Conservation (phyloP, 1,140 invertebrate species). For the Drosophila triauraria region DNA sequence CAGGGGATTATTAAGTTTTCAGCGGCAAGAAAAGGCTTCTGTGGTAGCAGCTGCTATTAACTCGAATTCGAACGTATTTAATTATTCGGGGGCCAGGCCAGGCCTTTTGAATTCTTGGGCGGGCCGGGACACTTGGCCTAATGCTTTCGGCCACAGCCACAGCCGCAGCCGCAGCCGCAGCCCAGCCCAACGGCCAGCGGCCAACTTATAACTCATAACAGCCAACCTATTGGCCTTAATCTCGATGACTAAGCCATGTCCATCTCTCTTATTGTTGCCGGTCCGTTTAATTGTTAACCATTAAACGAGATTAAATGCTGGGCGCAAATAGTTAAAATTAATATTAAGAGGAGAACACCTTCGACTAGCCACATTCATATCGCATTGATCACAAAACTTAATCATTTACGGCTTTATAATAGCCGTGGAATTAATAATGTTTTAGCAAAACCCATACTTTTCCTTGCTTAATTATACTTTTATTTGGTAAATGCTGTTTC, state of each 20-base stretch:
- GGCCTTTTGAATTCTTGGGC: slow-evolving; percentile 45
- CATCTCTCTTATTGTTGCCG: slow-evolving; percentile 11
- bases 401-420: slow-evolving; percentile 22
- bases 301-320: slow-evolving; percentile 3
- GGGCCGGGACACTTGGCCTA: slow-evolving; percentile 51
- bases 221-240: slow-evolving; percentile 38
- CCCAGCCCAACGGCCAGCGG: slow-evolving; percentile 10
- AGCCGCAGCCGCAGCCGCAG: slow-evolving; percentile 9
- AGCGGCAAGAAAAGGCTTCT: slow-evolving; percentile 69
- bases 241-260: slow-evolving; percentile 19
- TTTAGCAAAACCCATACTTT: slow-evolving; percentile 2
- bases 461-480: slow-evolving; percentile 7
- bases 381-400: slow-evolving; percentile 10
- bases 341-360: slow-evolving; percentile 19
- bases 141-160: slow-evolving; percentile 27
- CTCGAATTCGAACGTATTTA: slow-evolving; percentile 53
- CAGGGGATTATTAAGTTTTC: slow-evolving; percentile 75
- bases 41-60: slow-evolving; percentile 70
- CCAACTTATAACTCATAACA: slow-evolving; percentile 2
- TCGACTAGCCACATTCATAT: slow-evolving; percentile 8
- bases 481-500: slow-evolving; percentile 4
- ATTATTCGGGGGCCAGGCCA: slow-evolving; percentile 56
- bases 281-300: slow-evolving; percentile 25
- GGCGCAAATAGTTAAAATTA: slow-evolving; percentile 3
- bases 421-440: not conserved